phyloP scores from a whole-genome alignment of 2,888 invertebrate genomes.

The Hyposoter dolosus region DNA sequence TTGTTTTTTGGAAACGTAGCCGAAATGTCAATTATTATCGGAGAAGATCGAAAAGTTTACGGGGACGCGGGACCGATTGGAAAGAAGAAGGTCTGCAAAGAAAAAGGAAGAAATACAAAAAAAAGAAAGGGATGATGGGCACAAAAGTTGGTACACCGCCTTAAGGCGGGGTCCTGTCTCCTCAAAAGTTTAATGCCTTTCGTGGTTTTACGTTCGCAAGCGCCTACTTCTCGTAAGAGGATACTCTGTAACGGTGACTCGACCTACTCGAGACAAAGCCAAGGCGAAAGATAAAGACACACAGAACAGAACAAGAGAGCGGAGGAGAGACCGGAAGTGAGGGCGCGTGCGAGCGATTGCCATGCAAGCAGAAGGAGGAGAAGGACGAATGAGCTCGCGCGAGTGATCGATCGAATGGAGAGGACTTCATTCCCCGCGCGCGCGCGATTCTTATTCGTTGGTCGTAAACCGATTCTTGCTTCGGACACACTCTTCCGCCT shows the following conservation, averaged over 20 bases:
- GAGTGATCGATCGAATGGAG: conserved; percentile 65
- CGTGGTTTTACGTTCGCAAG: conserved; percentile 56
- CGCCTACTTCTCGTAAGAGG: conserved; percentile 70
- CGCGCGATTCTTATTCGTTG: conserved; percentile 38
- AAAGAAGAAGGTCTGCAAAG: conserved; percentile 12
- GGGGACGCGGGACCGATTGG: neutral
- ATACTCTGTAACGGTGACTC: conserved; percentile 79
- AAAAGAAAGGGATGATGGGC: conserved; percentile 54
- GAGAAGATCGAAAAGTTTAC: neutral
- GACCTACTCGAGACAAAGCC: conserved; percentile 73
- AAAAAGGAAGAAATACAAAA: conserved; percentile 31
- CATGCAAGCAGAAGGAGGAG: conserved; percentile 27
- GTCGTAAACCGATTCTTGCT: conserved; percentile 2
- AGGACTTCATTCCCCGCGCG: conserved; percentile 52
- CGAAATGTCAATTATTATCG: no score
- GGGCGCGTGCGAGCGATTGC: conserved; percentile 63
- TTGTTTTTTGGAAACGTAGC: no score
- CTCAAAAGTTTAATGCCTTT: conserved; percentile 73
- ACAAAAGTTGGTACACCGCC: conserved; percentile 73
- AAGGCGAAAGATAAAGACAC: conserved; percentile 13
- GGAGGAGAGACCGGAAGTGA: conserved; percentile 57
- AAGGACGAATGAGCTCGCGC: conserved; percentile 32
- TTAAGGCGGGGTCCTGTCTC: conserved; percentile 73
- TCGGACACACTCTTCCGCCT: conserved; percentile 14
- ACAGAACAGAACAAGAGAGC: conserved; percentile 1